These are phyloP conservation scores for Pyralis farinalis DNA, from an alignment of 2,888 invertebrate genomes.

Conservation along the genomic window DNA sequence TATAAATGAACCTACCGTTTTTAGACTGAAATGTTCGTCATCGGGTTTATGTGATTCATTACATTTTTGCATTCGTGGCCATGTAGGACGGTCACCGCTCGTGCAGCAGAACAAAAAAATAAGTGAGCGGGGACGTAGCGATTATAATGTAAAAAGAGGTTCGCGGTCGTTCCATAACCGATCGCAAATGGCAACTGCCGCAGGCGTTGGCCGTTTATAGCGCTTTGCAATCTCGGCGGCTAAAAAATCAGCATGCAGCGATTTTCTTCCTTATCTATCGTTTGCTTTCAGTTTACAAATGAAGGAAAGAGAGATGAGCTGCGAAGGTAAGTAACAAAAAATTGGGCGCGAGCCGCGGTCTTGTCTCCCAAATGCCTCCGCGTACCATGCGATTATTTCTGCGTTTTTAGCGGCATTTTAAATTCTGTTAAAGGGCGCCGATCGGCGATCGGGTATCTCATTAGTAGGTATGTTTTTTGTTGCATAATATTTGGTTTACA, in stretches of 20 bases:
- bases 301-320: constrained; percentile 40
- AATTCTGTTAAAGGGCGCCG: constrained; percentile 9
- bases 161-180: constrained; percentile 76
- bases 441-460: constrained; percentile 2
- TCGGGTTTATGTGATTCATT: constrained; percentile 28
- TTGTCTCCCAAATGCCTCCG: constrained; percentile 54
- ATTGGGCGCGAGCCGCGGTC: constrained; percentile 29
- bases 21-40: constrained; percentile 14
- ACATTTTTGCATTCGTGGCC: constrained; percentile 47
- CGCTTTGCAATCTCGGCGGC: constrained; percentile 67
- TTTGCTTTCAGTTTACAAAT: constrained; percentile 42
- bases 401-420: constrained; percentile 27
- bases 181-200: constrained; percentile 79
- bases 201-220: constrained; percentile 73
- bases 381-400: constrained; percentile 48
- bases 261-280: constrained; percentile 67
- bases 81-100: constrained; percentile 50
- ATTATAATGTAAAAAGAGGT: constrained; percentile 78
- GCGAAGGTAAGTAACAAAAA: constrained; percentile 39
- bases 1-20: constrained; percentile 16
- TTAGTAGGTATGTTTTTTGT: not conserved
- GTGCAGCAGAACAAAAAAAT: constrained; percentile 49
- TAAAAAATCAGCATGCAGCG: constrained; percentile 68
- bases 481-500: not conserved
- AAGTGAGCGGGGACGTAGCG: constrained; percentile 61